A percentile compares a stretch with the other conserved stretches of the same genome.
Conservation (phyloP, 2,797 vertebrate genomes). For the Cyprinella venusta region DNA sequence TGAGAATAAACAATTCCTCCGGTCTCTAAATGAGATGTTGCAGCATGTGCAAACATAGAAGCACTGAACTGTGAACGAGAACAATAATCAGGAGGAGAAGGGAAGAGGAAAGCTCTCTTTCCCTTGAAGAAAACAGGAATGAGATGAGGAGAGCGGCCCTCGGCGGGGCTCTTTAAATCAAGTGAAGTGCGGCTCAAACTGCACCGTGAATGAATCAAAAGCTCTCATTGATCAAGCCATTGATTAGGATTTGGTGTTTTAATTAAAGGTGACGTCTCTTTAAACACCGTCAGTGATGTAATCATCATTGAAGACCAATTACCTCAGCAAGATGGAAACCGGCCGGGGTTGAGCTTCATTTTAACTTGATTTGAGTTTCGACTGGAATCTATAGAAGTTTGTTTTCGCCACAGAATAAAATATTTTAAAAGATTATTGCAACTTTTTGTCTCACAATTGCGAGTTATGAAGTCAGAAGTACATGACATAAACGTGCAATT, state of each 20-base stretch:
- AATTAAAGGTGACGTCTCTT: slow-evolving; percentile 61
- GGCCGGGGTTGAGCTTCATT: not conserved
- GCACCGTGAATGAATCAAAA: slow-evolving; percentile 57
- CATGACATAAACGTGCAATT: too few relatives aligned
- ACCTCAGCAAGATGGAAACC: slow-evolving; percentile 39
- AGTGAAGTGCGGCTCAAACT: slow-evolving; percentile 28
- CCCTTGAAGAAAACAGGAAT: slow-evolving; percentile 1
- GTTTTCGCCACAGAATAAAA: too few relatives aligned
- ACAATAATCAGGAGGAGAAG: slow-evolving; percentile 26
- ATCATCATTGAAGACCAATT: slow-evolving; percentile 64
- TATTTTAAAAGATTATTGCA: too few relatives aligned
- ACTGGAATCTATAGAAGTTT: not conserved
- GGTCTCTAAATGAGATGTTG: slow-evolving; percentile 44
- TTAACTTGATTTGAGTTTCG: not conserved
- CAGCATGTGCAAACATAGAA: slow-evolving; percentile 26
- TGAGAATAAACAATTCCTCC: slow-evolving; percentile 33
- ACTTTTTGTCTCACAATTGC: too few relatives aligned
- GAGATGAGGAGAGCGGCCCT: not conserved
- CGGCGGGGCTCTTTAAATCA: slow-evolving; percentile 36
- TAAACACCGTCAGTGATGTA: slow-evolving; percentile 58
- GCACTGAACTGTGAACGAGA: slow-evolving; percentile 24
- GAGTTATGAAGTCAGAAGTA: too few relatives aligned
- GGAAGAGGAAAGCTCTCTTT: not conserved
- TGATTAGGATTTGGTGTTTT: slow-evolving; percentile 62
- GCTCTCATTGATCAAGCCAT: slow-evolving; percentile 58